Conservation (phyloP, 2,113 vertebrate species). For the Colaptes auratus region DNA sequence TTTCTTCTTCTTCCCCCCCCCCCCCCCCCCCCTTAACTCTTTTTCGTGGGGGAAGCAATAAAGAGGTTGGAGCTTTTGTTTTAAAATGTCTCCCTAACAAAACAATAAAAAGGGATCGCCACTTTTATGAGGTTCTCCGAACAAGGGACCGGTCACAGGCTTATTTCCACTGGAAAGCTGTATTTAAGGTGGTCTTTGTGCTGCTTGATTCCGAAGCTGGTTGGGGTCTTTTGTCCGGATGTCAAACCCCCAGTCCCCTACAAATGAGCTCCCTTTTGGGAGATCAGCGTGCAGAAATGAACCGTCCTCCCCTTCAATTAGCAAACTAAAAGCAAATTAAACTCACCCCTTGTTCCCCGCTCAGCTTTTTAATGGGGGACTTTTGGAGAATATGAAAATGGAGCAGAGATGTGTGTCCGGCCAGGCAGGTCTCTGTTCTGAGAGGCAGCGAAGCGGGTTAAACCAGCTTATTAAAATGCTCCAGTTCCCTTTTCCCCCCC, state of each 20-base stretch:
- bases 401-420: slow-evolving; percentile 55
- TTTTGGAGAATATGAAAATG: slow-evolving; percentile 74
- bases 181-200: slow-evolving; percentile 91
- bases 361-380: slow-evolving; percentile 79
- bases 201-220: slow-evolving; percentile 82
- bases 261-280: slow-evolving; percentile 83
- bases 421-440: slow-evolving; percentile 63
- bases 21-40: background rate
- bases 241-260: slow-evolving; percentile 80
- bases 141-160: slow-evolving; percentile 80
- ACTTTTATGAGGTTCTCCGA: slow-evolving; percentile 82
- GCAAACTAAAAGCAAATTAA: slow-evolving; percentile 93
- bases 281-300: slow-evolving; percentile 87
- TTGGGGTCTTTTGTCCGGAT: slow-evolving; percentile 89
- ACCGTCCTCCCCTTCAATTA: slow-evolving; percentile 94
- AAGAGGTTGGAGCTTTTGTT: slow-evolving; percentile 80
- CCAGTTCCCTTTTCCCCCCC: slow-evolving; percentile 32
- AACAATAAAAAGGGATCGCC: slow-evolving; percentile 83
- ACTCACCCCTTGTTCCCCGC: slow-evolving; percentile 85
- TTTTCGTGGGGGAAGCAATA: slow-evolving; percentile 66
- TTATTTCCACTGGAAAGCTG: slow-evolving; percentile 80
- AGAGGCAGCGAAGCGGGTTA: slow-evolving; percentile 74
- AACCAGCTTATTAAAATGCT: slow-evolving; percentile 74
- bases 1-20: slow-evolving; percentile 74
- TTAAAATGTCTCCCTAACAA: slow-evolving; percentile 75